phyloP scores from a whole-genome alignment of 2,797 vertebrate species.

The Dermochelys coriacea region DNA sequence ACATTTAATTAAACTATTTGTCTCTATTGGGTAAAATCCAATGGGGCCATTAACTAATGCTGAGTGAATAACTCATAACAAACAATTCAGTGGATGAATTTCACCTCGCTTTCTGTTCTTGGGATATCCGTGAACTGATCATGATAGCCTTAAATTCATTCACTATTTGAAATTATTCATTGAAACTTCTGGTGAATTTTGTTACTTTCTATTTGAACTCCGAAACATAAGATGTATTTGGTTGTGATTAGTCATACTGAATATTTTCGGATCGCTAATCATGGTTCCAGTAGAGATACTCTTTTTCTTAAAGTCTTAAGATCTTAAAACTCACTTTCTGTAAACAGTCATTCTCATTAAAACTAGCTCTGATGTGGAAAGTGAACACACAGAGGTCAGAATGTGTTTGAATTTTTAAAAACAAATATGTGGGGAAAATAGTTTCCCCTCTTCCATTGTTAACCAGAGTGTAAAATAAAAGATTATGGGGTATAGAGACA shows the following conservation, averaged over 20 bases:
- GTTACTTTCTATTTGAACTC: background rate
- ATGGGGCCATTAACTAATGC: background rate
- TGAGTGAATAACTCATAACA: background rate
- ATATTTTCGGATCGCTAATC: background rate
- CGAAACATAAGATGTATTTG: background rate
- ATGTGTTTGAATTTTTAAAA: background rate
- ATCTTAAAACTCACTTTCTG: background rate
- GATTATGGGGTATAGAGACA: background rate
- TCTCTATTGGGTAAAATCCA: background rate
- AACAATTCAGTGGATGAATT: background rate
- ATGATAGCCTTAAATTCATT: background rate
- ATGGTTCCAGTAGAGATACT: background rate
- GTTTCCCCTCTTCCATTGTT: background rate
- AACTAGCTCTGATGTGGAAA: background rate
- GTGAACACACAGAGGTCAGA: background rate
- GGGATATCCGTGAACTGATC: background rate
- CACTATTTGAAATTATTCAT: background rate
- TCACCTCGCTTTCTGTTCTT: background rate
- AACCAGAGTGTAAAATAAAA: background rate
- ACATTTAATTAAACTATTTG: background rate
- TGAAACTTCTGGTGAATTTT: background rate
- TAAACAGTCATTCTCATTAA: background rate
- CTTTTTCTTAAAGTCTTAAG: slow-evolving; percentile 10
- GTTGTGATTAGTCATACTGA: background rate
- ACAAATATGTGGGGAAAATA: background rate